A percentile compares a stretch with the other conserved stretches of the same genome.
Conservation (phyloP, 2,113 vertebrate genomes). For the Cyprinodon brontotheroides region DNA sequence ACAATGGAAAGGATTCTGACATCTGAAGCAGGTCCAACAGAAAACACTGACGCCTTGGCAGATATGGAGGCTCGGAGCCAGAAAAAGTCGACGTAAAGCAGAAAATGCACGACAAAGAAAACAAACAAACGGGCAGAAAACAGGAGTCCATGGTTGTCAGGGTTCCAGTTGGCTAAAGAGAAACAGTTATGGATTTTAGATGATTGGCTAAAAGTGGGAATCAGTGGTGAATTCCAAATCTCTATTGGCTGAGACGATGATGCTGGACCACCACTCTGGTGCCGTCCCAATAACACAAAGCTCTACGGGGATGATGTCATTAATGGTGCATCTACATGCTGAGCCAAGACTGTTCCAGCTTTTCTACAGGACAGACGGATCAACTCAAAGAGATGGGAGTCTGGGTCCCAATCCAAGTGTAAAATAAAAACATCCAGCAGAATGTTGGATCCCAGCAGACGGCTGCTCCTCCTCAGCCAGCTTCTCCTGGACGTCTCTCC, state of each 20-base stretch:
- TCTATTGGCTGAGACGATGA: neutral
- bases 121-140: neutral
- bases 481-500: neutral
- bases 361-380: neutral
- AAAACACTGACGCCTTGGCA: neutral
- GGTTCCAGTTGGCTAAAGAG: neutral
- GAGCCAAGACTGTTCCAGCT: neutral
- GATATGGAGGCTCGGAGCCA: neutral
- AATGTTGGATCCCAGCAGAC: too few species aligned
- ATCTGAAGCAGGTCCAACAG: neutral
- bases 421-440: neutral
- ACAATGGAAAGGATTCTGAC: neutral
- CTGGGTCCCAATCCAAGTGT: neutral
- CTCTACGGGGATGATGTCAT: neutral
- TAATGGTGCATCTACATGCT: neutral
- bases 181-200: neutral
- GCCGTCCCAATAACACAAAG: neutral
- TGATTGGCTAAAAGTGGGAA: neutral
- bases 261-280: neutral
- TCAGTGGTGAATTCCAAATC: neutral
- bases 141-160: neutral
- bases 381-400: neutral
- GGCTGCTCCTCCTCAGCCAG: too few species aligned
- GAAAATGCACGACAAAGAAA: neutral
- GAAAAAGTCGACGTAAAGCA: neutral